Evolutionary conservation across 2,888 invertebrate genomes (phyloP).

Genomic region (Lepidonotus clava): DNA sequence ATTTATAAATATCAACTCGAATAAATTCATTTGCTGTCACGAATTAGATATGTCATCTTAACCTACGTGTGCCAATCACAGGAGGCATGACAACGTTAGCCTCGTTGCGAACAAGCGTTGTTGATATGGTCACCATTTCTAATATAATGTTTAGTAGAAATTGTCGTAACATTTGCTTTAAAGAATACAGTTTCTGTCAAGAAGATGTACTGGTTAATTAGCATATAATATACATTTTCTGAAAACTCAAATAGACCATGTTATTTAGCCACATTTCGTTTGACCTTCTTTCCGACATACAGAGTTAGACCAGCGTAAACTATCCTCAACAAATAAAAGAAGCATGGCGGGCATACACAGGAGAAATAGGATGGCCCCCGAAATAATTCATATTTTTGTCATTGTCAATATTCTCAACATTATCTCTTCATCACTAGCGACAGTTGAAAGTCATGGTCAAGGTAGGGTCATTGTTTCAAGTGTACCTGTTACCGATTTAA

Average conservation of each 20-base stretch:
- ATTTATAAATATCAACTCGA: not conserved
- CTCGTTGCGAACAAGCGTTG: not conserved
- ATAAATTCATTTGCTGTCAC: not conserved
- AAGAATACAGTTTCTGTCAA: not conserved
- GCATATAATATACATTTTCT: not conserved
- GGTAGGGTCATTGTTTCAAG: constrained; percentile 68
- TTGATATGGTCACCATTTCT: not conserved
- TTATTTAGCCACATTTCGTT: not conserved
- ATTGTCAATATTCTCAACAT: constrained; percentile 76
- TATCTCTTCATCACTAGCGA: constrained; percentile 74
- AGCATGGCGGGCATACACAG: constrained; percentile 78
- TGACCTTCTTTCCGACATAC: constrained; percentile 40
- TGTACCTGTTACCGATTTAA: not conserved
- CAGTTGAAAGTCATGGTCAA: constrained; percentile 79
- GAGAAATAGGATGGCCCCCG: constrained; percentile 74
- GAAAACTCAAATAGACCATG: not conserved
- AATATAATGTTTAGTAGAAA: not conserved
- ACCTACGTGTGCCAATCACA: not conserved
- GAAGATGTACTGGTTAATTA: not conserved
- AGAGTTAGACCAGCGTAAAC: constrained; percentile 12
- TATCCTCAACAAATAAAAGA: constrained; percentile 47
- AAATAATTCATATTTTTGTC: constrained; percentile 75
- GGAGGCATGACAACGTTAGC: not conserved
- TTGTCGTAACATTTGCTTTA: not conserved
- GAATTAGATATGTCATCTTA: constrained; percentile 47